Evolutionary conservation across 2,797 vertebrate species (phyloP).

Genomic region (Trachurus trachurus): DNA sequence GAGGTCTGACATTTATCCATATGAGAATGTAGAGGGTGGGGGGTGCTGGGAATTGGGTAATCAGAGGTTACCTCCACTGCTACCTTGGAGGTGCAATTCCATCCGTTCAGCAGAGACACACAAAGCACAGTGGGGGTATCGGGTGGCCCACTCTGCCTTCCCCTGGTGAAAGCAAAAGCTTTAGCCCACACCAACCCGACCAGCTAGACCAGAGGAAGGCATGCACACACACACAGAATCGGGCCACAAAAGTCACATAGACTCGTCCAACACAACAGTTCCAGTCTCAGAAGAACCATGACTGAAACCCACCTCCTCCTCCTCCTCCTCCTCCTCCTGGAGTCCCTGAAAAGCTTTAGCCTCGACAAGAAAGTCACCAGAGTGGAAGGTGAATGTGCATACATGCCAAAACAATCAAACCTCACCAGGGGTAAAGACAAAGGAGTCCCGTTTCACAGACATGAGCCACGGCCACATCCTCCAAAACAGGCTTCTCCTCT

Average conservation of each 20-base stretch:
- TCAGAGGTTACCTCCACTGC: constrained; percentile 70
- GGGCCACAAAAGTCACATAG: constrained; percentile 12
- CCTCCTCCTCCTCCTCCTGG: neutral
- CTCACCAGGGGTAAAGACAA: constrained; percentile 26
- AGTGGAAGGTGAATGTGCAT: constrained; percentile 29
- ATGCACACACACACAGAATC: constrained; percentile 41
- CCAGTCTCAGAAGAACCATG: constrained; percentile 27
- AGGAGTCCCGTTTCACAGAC: constrained; percentile 40
- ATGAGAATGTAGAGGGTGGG: constrained; percentile 58
- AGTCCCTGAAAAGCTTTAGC: constrained; percentile 2
- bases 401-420: constrained; percentile 48
- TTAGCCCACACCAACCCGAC: constrained; percentile 71
- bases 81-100: constrained; percentile 83
- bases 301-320: constrained; percentile 37
- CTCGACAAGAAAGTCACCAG: constrained; percentile 9
- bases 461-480: constrained; percentile 46
- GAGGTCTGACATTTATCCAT: constrained; percentile 72
- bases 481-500: constrained; percentile 27
- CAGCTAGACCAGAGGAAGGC: constrained; percentile 63
- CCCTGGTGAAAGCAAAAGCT: constrained; percentile 61
- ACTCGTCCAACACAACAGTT: constrained; percentile 28
- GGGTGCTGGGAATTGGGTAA: constrained; percentile 58
- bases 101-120: constrained; percentile 70
- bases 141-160: constrained; percentile 56
- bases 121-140: constrained; percentile 78